These are phyloP conservation scores for Metacarcinus magister DNA, from an alignment of 2,888 invertebrate genomes.

Conservation along the genomic window DNA sequence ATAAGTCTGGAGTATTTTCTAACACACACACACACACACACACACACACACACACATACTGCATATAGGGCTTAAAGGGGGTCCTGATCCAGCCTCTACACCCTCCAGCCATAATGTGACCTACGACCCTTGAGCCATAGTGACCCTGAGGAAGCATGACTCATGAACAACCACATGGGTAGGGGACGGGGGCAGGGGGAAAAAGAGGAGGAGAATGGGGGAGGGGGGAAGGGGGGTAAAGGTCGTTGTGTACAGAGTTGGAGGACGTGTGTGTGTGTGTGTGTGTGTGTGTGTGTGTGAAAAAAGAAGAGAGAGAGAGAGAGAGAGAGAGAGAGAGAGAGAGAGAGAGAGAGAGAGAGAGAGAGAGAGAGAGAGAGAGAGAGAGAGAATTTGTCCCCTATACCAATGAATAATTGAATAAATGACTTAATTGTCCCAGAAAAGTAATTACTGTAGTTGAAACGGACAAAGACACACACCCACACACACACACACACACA, in stretches of 20 bases:
- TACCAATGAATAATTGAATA: background rate
- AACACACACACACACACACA: no score
- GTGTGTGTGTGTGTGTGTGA: slow-evolving; percentile 56
- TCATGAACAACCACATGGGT: background rate
- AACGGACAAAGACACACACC: background rate
- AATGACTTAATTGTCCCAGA: background rate
- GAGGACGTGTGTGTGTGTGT: slow-evolving; percentile 27
- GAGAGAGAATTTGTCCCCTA: background rate
- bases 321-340: background rate
- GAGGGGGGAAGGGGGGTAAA: background rate
- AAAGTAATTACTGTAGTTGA: background rate
- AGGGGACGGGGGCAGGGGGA: no score
- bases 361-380: slow-evolving; percentile 7
- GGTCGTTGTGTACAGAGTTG: slow-evolving; percentile 31
- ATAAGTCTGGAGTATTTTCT: no score
- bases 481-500: slow-evolving; percentile 18
- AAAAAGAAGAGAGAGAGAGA: background rate
- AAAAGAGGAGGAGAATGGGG: no score
- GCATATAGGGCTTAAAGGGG: background rate
- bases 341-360: slow-evolving; percentile 8
- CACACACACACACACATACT: background rate
- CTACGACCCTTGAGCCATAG: background rate
- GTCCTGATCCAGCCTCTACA: background rate
- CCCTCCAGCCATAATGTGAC: background rate
- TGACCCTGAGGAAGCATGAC: slow-evolving; percentile 21